Base-by-base conservation (phyloP, 2,113 vertebrate genomes). In the Leptodactylus fuscus region DNA sequence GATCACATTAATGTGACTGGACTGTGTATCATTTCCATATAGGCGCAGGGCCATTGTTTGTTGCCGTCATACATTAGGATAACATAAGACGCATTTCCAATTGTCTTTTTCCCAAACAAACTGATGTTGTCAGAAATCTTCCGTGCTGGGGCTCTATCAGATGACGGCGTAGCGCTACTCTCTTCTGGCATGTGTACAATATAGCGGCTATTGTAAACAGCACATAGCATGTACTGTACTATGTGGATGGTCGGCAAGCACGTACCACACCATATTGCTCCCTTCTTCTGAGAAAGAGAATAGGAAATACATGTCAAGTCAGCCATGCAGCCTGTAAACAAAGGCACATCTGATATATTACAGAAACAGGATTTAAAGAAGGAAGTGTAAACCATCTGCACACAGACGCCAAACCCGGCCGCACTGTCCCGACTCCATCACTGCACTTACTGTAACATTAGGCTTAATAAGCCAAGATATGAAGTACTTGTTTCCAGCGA, bases 261-360 rank as follows among this genome's bases (percentile, higher is more conserved):
- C 83, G 83, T 85, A 85, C 75, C n/a, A 22, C 83, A 85, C 75
- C 75, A 79, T 85, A 79, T 70, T 85, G 62, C 83, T 85, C 83
- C 83, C 75, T 85, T 79, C 62, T 79, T 55, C 46, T 32, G 75
- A 53, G 15, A 51, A 48, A 16, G 5, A 34, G 41, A 65, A 85
- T 85, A 85, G 83, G 83, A 79, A 85, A 85, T 79, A 51, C 75
- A 85, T 67, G 83, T 85, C 75, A 85, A 44, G 75, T 78, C 36
- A 79, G 75, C 49, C 51, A 70, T 62, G 38, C 24, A 22, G 46
- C 29, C 75, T 53, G 53, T 85, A 85, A 85, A 85, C 83, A 85
- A 79, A 79, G 46, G 75, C 62, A 46, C 32, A 48, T 69, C 60
- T 85, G 75, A 85, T 70, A 41, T 41, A 29, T 85, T 69, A 55